Conservation (phyloP, 2,888 invertebrate species). For the Lordiphosa fenestrarum region DNA sequence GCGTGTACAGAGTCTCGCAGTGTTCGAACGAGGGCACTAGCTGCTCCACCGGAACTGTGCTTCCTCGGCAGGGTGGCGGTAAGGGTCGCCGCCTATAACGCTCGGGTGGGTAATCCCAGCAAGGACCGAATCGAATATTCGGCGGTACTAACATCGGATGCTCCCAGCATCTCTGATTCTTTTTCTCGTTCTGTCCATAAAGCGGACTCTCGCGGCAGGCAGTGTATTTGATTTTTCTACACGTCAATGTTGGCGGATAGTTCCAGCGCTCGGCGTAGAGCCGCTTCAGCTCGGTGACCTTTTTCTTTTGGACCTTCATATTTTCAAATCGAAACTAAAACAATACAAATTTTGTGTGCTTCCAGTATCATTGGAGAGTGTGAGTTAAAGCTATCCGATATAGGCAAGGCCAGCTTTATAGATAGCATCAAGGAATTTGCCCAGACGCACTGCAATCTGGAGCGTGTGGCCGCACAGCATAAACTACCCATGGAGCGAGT, state of each 20-base stretch:
- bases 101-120: constrained; percentile 62
- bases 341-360: constrained; percentile 1
- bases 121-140: constrained; percentile 39
- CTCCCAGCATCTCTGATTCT: constrained; percentile 51
- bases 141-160: constrained; percentile 18
- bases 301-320: constrained; percentile 29
- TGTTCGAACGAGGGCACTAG: constrained; percentile 45
- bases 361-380: constrained; percentile 78
- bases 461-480: constrained; percentile 81
- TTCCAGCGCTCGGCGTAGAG: constrained; percentile 38
- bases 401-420: constrained; percentile 80
- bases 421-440: constrained; percentile 70
- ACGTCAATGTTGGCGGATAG: constrained; percentile 44
- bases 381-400: constrained; percentile 75
- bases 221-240: constrained; percentile 22
- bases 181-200: constrained; percentile 17
- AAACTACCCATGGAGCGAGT: constrained; percentile 84
- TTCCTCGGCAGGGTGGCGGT: constrained; percentile 54
- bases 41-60: constrained; percentile 28
- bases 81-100: constrained; percentile 48
- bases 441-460: constrained; percentile 53
- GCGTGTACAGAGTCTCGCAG: constrained; percentile 58
- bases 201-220: constrained; percentile 30
- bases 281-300: constrained; percentile 37
- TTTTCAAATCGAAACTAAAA: constrained; percentile 4